Evolutionary conservation across 2,797 vertebrate species (phyloP).

Genomic region (Eulemur mongoz): DNA sequence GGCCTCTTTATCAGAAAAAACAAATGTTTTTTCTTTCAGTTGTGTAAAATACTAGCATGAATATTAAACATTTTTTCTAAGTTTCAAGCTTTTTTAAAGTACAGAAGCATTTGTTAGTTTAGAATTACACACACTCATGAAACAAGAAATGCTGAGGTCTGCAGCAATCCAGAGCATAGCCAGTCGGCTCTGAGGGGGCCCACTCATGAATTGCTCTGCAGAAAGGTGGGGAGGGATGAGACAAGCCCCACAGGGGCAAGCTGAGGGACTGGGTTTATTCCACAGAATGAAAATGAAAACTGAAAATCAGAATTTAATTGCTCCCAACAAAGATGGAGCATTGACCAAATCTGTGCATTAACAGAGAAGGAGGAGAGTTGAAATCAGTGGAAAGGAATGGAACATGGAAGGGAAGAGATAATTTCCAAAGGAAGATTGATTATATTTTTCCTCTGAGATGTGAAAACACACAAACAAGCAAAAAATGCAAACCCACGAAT

Average conservation of each 20-base stretch:
- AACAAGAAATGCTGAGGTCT: neutral
- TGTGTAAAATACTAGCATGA: neutral
- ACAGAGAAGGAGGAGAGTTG: neutral
- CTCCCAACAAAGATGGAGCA: neutral
- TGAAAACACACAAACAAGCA: neutral
- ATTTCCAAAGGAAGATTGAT: neutral
- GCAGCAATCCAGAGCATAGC: accelerated
- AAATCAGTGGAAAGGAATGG: neutral
- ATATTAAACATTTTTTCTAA: neutral
- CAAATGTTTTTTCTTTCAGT: neutral
- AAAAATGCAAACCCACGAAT: neutral
- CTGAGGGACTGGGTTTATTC: neutral
- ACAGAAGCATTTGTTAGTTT: neutral
- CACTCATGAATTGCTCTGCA: neutral
- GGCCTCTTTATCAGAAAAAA: neutral
- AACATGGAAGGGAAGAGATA: neutral
- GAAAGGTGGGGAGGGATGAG: accelerated
- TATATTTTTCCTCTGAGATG: neutral
- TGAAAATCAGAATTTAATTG: neutral
- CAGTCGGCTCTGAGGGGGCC: neutral
- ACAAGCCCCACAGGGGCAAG: accelerated
- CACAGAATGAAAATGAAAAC: neutral
- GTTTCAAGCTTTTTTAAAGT: neutral
- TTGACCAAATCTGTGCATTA: neutral
- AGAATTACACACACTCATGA: neutral